Base-by-base conservation (phyloP, 2,888 invertebrate genomes). In the Prosapia bicincta region DNA sequence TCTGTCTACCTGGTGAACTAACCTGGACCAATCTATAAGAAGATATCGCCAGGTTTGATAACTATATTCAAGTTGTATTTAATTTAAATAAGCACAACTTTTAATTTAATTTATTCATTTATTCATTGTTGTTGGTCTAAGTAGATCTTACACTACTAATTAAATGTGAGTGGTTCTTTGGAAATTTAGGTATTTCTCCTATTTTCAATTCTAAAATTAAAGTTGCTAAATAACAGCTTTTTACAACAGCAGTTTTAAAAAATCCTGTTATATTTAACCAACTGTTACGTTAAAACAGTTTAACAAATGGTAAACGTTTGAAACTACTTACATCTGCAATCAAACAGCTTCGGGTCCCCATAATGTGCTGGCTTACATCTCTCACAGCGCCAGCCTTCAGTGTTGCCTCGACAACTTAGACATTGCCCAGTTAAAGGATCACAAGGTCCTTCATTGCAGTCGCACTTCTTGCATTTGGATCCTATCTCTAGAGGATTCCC, bases 391-490 rank as follows among this genome's bases (percentile, higher is more conserved):
- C 86, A 86, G 23, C 91, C 93, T 82, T 89, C 89, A 0, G 93
- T 93, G 82, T 92, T 91, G 69, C 91, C 90, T 72, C 88, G 90
- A 83, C 98, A 98, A 66, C 92, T 91, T 74, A 95, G 89, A 85
- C 99, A 99, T 79, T 90, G 90, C 0, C 99, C 99, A 0, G 93
- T 93, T 80, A 88, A 85, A 65, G 90, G 88, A 85, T 98, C 94
- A 85, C 99, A 96, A 0, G 93, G 92, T 0, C 94, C 95, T 72
- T 91, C 96, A 72, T 91, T 93, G 84, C 99, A 99, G 43, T 90
- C 88, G 85, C 99, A 99, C 0, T 90, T 90, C 81, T 88, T 86
- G 83, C 98, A 97, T 24, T 85, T 87, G 66, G 91, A 91, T 3
- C 94, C 95, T 3, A 89, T 84, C 54, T 88, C 86, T 1, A 88